Percentiles rank a stretch among this genome's conserved stretches.
These are phyloP conservation scores for Poecilia velifera DNA, from an alignment of 2,797 vertebrate species.

Conservation along the genomic window DNA sequence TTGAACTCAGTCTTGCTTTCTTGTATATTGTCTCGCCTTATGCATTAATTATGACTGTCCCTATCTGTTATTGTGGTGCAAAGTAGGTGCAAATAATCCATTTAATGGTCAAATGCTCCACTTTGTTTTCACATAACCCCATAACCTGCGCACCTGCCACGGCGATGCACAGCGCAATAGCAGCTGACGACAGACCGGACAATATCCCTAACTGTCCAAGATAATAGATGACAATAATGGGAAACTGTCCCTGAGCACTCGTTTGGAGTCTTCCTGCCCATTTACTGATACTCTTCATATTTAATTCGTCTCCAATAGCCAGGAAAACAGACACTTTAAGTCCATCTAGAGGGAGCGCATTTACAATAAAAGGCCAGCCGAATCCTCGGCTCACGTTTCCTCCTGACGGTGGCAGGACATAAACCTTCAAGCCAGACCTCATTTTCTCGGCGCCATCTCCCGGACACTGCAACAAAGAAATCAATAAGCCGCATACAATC, in stretches of 20 bases:
- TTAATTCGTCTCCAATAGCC: conserved; percentile 77
- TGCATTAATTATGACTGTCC: conserved; percentile 61
- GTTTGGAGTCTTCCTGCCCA: conserved; percentile 81
- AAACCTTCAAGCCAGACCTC: conserved; percentile 83
- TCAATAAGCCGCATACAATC: conserved; percentile 81
- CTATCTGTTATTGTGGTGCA: conserved; percentile 46
- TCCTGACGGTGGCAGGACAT: conserved; percentile 77
- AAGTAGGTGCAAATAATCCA: conserved; percentile 49
- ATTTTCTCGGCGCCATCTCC: conserved; percentile 83
- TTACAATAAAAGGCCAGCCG: conserved; percentile 78
- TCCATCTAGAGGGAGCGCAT: conserved; percentile 79
- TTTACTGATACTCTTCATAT: conserved; percentile 80
- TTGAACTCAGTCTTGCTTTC: conserved; percentile 30
- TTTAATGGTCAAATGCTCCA: conserved; percentile 46
- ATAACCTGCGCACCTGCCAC: conserved; percentile 60
- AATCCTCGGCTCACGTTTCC: conserved; percentile 81
- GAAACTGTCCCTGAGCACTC: conserved; percentile 80
- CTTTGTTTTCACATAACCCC: conserved; percentile 68
- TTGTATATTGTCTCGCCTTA: conserved; percentile 28
- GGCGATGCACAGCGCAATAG: conserved; percentile 48
- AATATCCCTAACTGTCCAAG: conserved; percentile 71
- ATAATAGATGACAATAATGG: conserved; percentile 83
- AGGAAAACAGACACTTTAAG: conserved; percentile 82
- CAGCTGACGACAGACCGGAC: conserved; percentile 62
- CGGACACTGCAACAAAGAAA: conserved; percentile 73